Percentiles rank a stretch among this genome's conserved stretches.
Evolutionary conservation across 2,797 vertebrate species (phyloP).

Genomic region (Poeciliopsis presidionis): DNA sequence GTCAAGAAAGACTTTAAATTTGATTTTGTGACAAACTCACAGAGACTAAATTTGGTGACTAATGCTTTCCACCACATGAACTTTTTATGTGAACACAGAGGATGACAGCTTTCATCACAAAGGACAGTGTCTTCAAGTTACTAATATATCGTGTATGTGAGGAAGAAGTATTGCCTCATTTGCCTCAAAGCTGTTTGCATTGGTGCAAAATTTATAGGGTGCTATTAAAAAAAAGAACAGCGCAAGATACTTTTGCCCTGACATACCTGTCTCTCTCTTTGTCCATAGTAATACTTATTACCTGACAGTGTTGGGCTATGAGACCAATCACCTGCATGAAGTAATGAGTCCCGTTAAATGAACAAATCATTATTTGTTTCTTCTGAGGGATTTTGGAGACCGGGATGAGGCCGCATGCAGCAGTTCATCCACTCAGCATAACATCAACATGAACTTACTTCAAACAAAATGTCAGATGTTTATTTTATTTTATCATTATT

Average conservation of each 20-base stretch:
- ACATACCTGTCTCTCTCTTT: not conserved
- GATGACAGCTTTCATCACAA: conserved; percentile 5
- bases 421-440: not conserved
- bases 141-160: not conserved
- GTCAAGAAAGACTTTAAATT: not conserved
- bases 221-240: not conserved
- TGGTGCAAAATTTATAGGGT: not conserved
- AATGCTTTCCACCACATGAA: conserved; percentile 5
- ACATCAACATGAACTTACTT: not conserved
- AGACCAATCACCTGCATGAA: not conserved
- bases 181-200: not conserved
- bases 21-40: conserved; percentile 2
- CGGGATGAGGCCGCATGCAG: not conserved
- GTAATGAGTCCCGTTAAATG: not conserved
- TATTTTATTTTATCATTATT: not conserved
- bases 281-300: not conserved
- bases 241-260: not conserved
- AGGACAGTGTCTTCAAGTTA: not conserved
- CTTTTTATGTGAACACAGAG: conserved; percentile 1
- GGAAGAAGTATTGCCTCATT: not conserved
- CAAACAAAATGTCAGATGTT: not conserved
- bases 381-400: not conserved
- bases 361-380: not conserved
- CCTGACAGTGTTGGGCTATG: not conserved
- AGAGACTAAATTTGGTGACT: conserved; percentile 6